Evolutionary conservation across 1,140 invertebrate genomes (phyloP).

Genomic region (Penaeus indicus): DNA sequence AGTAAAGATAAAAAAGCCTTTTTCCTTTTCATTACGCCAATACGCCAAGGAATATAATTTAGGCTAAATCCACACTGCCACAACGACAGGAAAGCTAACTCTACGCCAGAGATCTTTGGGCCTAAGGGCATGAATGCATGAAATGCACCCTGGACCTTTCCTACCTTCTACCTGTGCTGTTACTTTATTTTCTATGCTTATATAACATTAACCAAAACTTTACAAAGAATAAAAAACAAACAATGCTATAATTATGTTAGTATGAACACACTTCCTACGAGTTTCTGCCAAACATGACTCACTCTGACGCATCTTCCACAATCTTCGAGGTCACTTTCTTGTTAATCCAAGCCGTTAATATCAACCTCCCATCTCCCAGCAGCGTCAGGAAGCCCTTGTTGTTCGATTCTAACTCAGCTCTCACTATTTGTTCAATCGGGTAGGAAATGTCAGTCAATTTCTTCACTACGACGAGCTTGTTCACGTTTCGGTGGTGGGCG

Average conservation of each 20-base stretch:
- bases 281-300: background rate
- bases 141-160: no score
- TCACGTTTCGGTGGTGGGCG: conserved; percentile 51
- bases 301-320: conserved; percentile 44
- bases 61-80: no score
- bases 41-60: no score
- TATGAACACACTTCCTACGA: background rate
- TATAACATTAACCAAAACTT: background rate
- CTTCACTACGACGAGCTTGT: conserved; percentile 51
- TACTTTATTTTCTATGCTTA: no score
- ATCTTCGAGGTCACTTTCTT: conserved; percentile 51
- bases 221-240: background rate
- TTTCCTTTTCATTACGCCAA: no score
- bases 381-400: conserved; percentile 43
- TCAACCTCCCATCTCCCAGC: conserved; percentile 40
- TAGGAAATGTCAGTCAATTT: conserved; percentile 31
- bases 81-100: no score
- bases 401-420: conserved; percentile 47
- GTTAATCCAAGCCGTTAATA: conserved; percentile 45
- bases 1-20: no score
- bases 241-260: no score
- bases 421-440: conserved; percentile 7
- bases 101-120: no score
- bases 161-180: no score
- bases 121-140: no score